phyloP scores from a whole-genome alignment of 1,140 invertebrate genomes.

The Aphaenogaster ashmeadi region DNA sequence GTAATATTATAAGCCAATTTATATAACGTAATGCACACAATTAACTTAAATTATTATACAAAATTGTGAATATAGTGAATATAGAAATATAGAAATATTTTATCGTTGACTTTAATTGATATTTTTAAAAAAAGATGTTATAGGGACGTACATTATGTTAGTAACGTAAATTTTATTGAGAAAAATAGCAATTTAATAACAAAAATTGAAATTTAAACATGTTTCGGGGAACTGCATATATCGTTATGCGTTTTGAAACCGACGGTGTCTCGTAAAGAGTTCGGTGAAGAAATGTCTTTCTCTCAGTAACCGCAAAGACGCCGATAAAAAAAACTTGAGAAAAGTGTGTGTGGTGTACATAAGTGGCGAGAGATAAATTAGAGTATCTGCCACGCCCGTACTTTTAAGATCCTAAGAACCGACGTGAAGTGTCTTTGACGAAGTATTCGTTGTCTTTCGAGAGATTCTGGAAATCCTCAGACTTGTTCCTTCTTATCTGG shows the following conservation, averaged over 20 bases:
- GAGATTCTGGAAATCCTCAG: conserved; percentile 30
- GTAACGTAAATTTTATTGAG: background rate
- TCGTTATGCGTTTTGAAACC: background rate
- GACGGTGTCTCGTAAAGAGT: background rate
- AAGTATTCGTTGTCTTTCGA: background rate
- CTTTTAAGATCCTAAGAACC: conserved; percentile 41
- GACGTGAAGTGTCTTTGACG: conserved; percentile 16
- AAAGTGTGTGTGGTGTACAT: conserved; percentile 9
- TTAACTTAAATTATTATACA: background rate
- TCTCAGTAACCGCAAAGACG: background rate
- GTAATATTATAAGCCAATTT: background rate
- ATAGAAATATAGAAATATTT: background rate
- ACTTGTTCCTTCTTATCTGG: conserved; percentile 26
- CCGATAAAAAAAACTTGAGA: conserved; percentile 20
- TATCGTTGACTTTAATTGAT: background rate
- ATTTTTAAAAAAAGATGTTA: background rate
- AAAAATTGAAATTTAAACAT: background rate
- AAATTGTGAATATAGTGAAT: background rate
- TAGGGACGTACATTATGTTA: background rate
- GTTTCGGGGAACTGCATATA: background rate
- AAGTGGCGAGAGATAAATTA: conserved; percentile 55
- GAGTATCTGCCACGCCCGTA: conserved; percentile 32
- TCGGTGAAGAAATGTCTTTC: conserved; percentile 21
- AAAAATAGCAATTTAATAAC: background rate
- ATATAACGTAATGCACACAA: background rate